Percentiles rank a stretch among this genome's conserved stretches.
phyloP scores from a whole-genome alignment of 2,888 invertebrate species.

The Eupithecia tripunctaria region DNA sequence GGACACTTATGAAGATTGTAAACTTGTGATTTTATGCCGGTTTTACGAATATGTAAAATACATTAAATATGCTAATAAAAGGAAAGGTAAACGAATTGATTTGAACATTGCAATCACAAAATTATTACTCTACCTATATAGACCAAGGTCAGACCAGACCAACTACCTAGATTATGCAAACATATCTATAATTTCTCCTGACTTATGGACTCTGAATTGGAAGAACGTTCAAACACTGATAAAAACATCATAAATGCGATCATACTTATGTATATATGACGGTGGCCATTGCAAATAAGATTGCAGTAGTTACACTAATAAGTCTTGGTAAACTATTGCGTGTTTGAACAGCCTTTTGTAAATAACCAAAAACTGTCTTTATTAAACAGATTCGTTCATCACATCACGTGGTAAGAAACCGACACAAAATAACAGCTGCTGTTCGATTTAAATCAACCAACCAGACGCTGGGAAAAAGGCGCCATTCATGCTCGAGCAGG shows the following conservation, averaged over 20 bases:
- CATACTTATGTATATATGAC: not conserved
- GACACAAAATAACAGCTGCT: conserved; percentile 49
- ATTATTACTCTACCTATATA: not conserved
- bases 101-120: not conserved
- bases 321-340: not conserved
- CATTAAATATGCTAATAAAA: not conserved
- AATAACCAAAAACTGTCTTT: not conserved
- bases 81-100: conserved; percentile 22
- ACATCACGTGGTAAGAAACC: conserved; percentile 9
- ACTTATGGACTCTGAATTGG: not conserved
- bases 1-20: no score
- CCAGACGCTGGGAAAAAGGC: conserved; percentile 40
- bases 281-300: not conserved
- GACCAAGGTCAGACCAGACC: conserved; percentile 4
- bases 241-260: not conserved
- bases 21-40: no score
- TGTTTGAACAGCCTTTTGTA: not conserved
- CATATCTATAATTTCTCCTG: not conserved
- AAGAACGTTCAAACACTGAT: not conserved
- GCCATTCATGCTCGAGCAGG: conserved; percentile 47
- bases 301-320: not conserved
- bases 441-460: conserved; percentile 58
- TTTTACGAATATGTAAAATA: no score
- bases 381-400: not conserved
- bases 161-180: not conserved